Evolutionary conservation across 2,888 invertebrate genomes (phyloP), one percentile per base, ranked within the genome.

Genomic region (Arctia plantaginis): DNA sequence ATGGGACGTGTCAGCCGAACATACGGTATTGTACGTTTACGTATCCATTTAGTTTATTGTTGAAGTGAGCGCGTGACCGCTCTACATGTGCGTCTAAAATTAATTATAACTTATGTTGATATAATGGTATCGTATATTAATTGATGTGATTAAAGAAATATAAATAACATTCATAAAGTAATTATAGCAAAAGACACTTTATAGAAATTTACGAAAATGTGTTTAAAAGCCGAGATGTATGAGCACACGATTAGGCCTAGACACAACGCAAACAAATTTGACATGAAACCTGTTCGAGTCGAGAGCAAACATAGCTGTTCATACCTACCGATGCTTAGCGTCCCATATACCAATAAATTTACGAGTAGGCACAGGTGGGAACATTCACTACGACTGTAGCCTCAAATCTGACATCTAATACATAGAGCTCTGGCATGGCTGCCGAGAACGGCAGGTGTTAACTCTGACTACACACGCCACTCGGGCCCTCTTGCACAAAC

Each of bases 371-470:
- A 84, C 92, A 93, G 91, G 92, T 94, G 93, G 89, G 87, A 89
- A 88, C 87, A 84, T 86, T 84, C 84, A 83, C 87, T 55, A 86
- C 85, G 84, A 84, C 80, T 88, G 85, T 84, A 80, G 85, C 83
- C 79, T 82, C 89, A 90, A 90, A 91, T 89, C 90, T 88, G 72
- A 77, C 76, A 81, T 83, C 80, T 89, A 87, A 89, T 89, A 93
- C 88, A 92, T 91, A 91, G 82, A 81, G 87, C 83, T 47, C 84
- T 85, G 85, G 90, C 86, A 94, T 93, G 93, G 94, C 93, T 85
- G 93, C 88, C 88, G 87, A 80, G 78, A 78, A 80, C 78, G 84
- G 90, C 95, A 95, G 94, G 95, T 95, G 95, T 93, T 94, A 95
- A 93, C 93, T 88, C 89, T 80, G 86, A 75, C 84, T 85, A 87